These are phyloP conservation scores for Paedocypris micromegethes DNA, from an alignment of 2,797 vertebrate genomes.

Conservation along the genomic window DNA sequence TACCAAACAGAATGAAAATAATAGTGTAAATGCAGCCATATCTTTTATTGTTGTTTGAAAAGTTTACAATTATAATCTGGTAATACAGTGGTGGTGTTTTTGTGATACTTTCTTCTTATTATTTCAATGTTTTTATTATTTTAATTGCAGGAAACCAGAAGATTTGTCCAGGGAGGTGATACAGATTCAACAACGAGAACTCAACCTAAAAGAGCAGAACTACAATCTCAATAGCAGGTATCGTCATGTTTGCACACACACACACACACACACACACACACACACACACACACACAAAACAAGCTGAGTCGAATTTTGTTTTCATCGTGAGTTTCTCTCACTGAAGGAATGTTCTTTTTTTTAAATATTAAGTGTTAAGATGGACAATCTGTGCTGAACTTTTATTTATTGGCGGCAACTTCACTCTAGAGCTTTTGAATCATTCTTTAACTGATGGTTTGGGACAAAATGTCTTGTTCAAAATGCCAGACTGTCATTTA, in stretches of 20 bases:
- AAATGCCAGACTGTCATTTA: neutral
- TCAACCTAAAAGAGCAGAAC: slow-evolving; percentile 86
- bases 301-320: neutral
- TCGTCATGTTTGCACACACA: slow-evolving; percentile 7
- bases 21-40: too few species aligned
- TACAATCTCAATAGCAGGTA: slow-evolving; percentile 82
- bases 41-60: too few species aligned
- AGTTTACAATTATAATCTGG: too few species aligned
- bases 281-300: neutral
- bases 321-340: too few species aligned
- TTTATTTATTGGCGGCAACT: slow-evolving; percentile 2
- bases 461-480: neutral
- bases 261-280: slow-evolving; percentile 14
- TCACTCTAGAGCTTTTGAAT: neutral
- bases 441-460: slow-evolving; percentile 3
- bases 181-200: slow-evolving; percentile 88
- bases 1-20: too few species aligned
- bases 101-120: slow-evolving; percentile 17
- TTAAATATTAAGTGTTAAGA: slow-evolving; percentile 2
- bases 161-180: slow-evolving; percentile 88
- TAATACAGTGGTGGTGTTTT: neutral
- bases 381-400: slow-evolving; percentile 14
- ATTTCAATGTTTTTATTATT: slow-evolving; percentile 7
- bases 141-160: slow-evolving; percentile 79
- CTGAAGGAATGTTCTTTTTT: too few species aligned